Evolutionary conservation across 1,140 invertebrate genomes (phyloP), one percentile per base, ranked within the genome.

Genomic region (Drosophila tani): DNA sequence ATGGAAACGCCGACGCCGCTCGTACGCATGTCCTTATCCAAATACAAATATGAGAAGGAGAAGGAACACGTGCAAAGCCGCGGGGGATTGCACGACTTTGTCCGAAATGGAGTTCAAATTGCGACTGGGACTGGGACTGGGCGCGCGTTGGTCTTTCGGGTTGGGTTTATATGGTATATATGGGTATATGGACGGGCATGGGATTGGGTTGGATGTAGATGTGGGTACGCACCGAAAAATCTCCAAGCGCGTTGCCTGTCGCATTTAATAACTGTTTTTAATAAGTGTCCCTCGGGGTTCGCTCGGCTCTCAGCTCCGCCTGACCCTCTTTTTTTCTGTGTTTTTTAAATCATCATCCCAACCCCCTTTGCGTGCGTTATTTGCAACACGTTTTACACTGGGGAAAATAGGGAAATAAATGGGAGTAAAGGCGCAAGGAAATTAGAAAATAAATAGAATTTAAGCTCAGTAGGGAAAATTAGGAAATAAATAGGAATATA

Each of bases 181-280:
- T 67, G 46, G 29, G 8, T 32, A 32, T 35, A 35, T 35, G 32
- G 32, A 0, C 29, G 27, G 57, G 56, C 27, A 43, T 71, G 59
- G 47, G 38, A 21, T 14, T 81, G 79, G 58, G 57, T 38, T 65
- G 82, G 81, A 53, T 68, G 76, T 51, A 62, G 68, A 40, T 75
- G 62, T 66, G 62, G 70, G 70, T 68, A 88, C 84, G 83, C 84
- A 84, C 86, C 81, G 59, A 84, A 87, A 88, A 88, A 80, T 79
- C 70, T 79, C 68, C 86, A 88, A 81, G 84, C 84, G 84, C 84
- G 84, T 88, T 88, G 84, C 85, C 81, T 88, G 85, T 88, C 85
- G 85, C 85, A 85, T 88, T 88, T 88, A 88, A 88, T 90, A 88
- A 88, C 85, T 88, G 85, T 88, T 88, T 88, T 88, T 88, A 90